These are phyloP conservation scores for Tachysurus fulvidraco DNA, from an alignment of 2,113 vertebrate genomes.

Conservation along the genomic window DNA sequence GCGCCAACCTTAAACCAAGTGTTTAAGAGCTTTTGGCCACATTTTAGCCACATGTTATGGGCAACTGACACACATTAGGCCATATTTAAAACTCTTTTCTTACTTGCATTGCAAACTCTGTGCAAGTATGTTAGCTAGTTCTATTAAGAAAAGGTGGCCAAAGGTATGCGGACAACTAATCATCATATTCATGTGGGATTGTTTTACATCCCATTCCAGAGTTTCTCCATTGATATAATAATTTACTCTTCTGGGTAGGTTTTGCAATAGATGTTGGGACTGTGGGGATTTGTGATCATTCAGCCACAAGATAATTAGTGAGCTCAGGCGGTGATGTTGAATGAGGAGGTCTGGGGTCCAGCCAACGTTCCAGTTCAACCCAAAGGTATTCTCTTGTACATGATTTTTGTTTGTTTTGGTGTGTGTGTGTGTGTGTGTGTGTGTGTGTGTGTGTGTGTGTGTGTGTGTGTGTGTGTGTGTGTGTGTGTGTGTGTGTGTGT, in stretches of 20 bases:
- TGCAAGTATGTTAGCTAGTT: slow-evolving; percentile 48
- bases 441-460: neutral
- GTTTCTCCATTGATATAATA: too few species aligned
- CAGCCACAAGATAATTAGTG: neutral
- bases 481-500: slow-evolving; percentile 17
- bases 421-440: too few species aligned
- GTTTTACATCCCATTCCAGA: neutral
- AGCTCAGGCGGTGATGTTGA: too few species aligned
- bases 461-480: slow-evolving; percentile 12
- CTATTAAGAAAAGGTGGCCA: slow-evolving; percentile 65
- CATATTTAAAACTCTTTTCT: slow-evolving; percentile 53
- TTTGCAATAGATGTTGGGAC: too few species aligned
- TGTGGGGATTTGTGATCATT: neutral
- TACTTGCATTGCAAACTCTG: slow-evolving; percentile 70
- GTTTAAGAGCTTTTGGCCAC: neutral
- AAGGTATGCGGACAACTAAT: neutral
- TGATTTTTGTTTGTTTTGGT: too few species aligned
- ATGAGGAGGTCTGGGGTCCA: too few species aligned
- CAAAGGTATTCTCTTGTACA: neutral
- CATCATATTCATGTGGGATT: neutral
- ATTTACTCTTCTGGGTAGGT: too few species aligned
- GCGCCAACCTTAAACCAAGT: neutral
- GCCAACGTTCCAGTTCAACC: too few species aligned
- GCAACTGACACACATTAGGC: neutral
- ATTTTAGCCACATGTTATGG: neutral